These are phyloP conservation scores for Eledona agricola DNA, from an alignment of 2,888 invertebrate genomes.

Conservation along the genomic window DNA sequence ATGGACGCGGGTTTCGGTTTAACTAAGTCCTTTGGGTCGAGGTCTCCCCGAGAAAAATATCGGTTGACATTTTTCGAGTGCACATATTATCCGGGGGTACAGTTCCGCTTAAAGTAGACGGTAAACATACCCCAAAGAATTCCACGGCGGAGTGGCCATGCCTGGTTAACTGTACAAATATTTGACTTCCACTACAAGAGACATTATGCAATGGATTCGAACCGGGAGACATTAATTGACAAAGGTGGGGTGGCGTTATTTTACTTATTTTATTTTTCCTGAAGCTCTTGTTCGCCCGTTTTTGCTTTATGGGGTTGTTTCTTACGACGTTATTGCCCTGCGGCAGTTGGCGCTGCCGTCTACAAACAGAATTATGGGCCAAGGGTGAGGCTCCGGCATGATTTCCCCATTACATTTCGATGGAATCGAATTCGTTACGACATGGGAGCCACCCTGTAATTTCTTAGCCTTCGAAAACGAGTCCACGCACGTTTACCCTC, in stretches of 20 bases:
- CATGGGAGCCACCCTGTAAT: slow-evolving; percentile 42
- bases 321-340: slow-evolving; percentile 54
- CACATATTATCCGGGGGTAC: slow-evolving; percentile 39
- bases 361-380: slow-evolving; percentile 46
- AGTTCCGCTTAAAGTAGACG: slow-evolving; percentile 45
- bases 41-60: slow-evolving; percentile 44
- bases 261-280: no score
- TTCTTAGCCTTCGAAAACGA: slow-evolving; percentile 38
- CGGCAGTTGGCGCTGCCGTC: slow-evolving; percentile 52
- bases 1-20: slow-evolving; percentile 42
- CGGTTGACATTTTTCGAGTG: slow-evolving; percentile 48
- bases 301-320: slow-evolving; percentile 54
- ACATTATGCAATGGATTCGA: slow-evolving; percentile 42
- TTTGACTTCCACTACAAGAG: slow-evolving; percentile 39
- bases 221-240: slow-evolving; percentile 26
- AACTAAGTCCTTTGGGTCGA: slow-evolving; percentile 42
- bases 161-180: slow-evolving; percentile 45
- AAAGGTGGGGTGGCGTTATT: slow-evolving; percentile 39
- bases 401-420: slow-evolving; percentile 48
- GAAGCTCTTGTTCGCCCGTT: slow-evolving; percentile 50
- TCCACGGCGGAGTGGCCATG: slow-evolving; percentile 44
- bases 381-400: slow-evolving; percentile 40
- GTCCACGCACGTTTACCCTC: slow-evolving; percentile 6
- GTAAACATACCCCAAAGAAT: slow-evolving; percentile 49
- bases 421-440: slow-evolving; percentile 49